Evolutionary conservation across 2,113 vertebrate genomes (phyloP), one percentile per base, ranked within the genome.

Genomic region (Tupaia chinensis): DNA sequence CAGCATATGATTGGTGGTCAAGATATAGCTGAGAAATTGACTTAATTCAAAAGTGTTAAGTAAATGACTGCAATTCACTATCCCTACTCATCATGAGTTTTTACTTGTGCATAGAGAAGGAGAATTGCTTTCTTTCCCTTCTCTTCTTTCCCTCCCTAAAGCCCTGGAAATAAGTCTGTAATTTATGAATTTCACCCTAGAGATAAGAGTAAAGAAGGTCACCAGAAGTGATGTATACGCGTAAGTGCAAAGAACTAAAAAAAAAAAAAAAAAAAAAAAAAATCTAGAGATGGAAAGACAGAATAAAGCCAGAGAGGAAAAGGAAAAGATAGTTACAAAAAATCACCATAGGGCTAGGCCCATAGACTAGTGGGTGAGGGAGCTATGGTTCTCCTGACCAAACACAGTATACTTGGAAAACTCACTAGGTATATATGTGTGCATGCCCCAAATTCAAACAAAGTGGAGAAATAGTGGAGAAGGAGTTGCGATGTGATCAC

Each of bases 21-120:
- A 91, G 68, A 77, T 78, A 25, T 17, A 91, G 83, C 89, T 83
- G 25, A 82, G 89, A 95, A 70, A 83, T n/a, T 66, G 13, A 73
- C 63, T 86, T 85, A 44, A 94, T 78, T 96, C 20, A 66, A 78
- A 93, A 80, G 15, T 58, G 60, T 73, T 63, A 84, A 77, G 22
- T 70, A 56, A 81, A 19, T 32, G 12, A 91, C 11, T 81, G 60
- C 7, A 87, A 72, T 60, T 77, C 58, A 92, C 34, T 78, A 27
- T 25, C 56, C 9, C 12, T 25, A 58, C 14, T 74, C 56, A 1
- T 65, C 65, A 60, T 78, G 54, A 91, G 23, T 68, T 93, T 91
- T 92, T 87, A 89, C 54, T 44, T 66, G 66, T 0, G 15, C 1
- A 56, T 66, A 8, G 4, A 78, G n/a, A 15, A 72, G 12, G 22